phyloP scores from a whole-genome alignment of 2,888 invertebrate genomes.

The Bombylius discolor region DNA sequence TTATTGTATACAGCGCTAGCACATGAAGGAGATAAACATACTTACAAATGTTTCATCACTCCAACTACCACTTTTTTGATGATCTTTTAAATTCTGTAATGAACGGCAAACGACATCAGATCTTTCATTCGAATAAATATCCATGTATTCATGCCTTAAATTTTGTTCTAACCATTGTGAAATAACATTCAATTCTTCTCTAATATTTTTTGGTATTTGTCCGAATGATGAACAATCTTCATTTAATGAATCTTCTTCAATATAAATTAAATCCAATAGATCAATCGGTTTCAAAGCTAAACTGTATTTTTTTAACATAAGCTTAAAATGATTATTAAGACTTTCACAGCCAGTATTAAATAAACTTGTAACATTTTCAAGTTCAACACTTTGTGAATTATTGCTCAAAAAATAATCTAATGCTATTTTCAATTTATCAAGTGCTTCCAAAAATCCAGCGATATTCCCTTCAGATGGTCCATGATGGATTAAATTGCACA shows the following conservation, averaged over 20 bases:
- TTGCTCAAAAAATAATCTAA: constrained; percentile 85
- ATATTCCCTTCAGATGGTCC: constrained; percentile 60
- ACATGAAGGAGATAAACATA: too few species aligned
- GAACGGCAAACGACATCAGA: constrained; percentile 65
- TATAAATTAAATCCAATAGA: constrained; percentile 74
- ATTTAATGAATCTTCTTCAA: constrained; percentile 60
- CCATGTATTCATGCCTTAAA: constrained; percentile 57
- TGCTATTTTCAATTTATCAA: constrained; percentile 74
- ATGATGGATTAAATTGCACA: constrained; percentile 71
- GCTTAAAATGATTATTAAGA: constrained; percentile 77
- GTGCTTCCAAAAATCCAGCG: constrained; percentile 52
- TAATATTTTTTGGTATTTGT: constrained; percentile 54
- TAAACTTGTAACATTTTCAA: constrained; percentile 71
- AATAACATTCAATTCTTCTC: constrained; percentile 61
- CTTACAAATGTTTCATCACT: constrained; percentile 58
- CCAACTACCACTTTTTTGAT: constrained; percentile 64
- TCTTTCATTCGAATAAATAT: constrained; percentile 60
- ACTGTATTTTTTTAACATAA: constrained; percentile 71
- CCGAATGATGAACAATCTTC: constrained; percentile 50
- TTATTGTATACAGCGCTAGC: too few species aligned
- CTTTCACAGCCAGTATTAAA: constrained; percentile 75
- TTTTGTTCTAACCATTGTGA: constrained; percentile 77
- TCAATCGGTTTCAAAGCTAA: constrained; percentile 74
- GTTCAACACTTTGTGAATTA: constrained; percentile 84
- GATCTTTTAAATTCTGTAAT: constrained; percentile 63